These are phyloP conservation scores for Salminus brasiliensis DNA, from an alignment of 2,113 vertebrate genomes.

Conservation along the genomic window DNA sequence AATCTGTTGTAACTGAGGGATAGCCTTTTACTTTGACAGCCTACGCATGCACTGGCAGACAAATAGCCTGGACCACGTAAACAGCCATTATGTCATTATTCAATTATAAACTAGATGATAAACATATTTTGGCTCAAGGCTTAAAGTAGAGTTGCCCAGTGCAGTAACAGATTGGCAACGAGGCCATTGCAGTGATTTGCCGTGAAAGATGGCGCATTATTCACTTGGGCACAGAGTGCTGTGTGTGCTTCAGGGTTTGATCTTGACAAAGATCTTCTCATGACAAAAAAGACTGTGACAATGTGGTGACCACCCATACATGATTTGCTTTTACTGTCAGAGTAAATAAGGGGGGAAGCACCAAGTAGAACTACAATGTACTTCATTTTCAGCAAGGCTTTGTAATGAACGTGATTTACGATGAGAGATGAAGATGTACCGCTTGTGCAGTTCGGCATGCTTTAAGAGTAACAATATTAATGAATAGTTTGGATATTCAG, in stretches of 20 bases:
- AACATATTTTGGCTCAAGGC: slow-evolving; percentile 50
- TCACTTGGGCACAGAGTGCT: slow-evolving; percentile 20
- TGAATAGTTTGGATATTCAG: too few species aligned
- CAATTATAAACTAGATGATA: slow-evolving; percentile 51
- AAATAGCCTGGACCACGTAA: slow-evolving; percentile 42
- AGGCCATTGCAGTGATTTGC: slow-evolving; percentile 33
- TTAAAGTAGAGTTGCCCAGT: slow-evolving; percentile 40
- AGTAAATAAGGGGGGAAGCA: background rate
- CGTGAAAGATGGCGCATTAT: slow-evolving; percentile 40
- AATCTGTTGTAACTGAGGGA: slow-evolving; percentile 27
- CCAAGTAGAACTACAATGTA: background rate
- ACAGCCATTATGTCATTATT: slow-evolving; percentile 51
- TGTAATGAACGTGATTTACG: background rate
- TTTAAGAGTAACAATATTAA: too few species aligned
- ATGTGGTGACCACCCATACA: background rate
- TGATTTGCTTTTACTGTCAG: slow-evolving; percentile 2
- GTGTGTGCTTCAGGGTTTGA: slow-evolving; percentile 18
- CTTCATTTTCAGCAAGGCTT: background rate
- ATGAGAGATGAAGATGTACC: background rate
- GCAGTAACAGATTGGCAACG: slow-evolving; percentile 46
- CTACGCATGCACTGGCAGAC: slow-evolving; percentile 35
- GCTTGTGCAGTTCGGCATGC: too few species aligned
- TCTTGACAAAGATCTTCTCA: slow-evolving; percentile 15
- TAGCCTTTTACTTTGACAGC: slow-evolving; percentile 37
- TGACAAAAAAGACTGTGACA: background rate